These are phyloP conservation scores for Disparrhopalites patrizii DNA, from an alignment of 2,888 invertebrate species.

Conservation along the genomic window DNA sequence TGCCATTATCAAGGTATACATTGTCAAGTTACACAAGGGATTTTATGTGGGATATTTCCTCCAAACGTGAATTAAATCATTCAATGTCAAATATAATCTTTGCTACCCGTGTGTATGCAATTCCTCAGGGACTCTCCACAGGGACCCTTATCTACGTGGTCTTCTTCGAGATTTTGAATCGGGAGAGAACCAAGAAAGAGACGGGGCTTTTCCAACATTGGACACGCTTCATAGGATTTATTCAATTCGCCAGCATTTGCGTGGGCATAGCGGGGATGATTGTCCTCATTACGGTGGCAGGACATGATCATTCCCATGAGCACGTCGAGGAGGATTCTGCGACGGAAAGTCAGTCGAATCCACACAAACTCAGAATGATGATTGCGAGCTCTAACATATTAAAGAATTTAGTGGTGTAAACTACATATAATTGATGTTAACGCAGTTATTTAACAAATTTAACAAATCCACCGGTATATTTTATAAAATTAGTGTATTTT, in stretches of 20 bases:
- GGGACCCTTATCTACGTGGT: conserved; percentile 93
- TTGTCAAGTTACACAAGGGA: no score
- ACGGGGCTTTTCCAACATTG: conserved; percentile 15
- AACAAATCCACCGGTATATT: no score
- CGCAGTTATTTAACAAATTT: no score
- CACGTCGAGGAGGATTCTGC: no score
- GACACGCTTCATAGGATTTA: conserved; percentile 35
- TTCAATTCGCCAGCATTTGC: conserved; percentile 37
- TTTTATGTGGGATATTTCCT: no score
- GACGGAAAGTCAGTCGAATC: no score
- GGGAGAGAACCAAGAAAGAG: conserved; percentile 56
- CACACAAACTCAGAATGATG: no score
- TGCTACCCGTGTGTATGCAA: conserved; percentile 14
- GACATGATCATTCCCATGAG: conserved; percentile 17
- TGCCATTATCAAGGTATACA: conserved; percentile 42
- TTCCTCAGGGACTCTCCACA: conserved; percentile 74
- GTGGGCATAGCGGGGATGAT: conserved; percentile 27
- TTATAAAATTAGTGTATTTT: no score
- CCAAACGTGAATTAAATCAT: neutral
- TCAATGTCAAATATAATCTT: neutral
- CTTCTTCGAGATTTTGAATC: conserved; percentile 88
- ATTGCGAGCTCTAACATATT: no score
- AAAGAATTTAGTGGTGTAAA: no score
- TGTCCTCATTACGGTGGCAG: conserved; percentile 1
- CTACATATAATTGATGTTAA: no score